These are phyloP conservation scores for Chelon auratus DNA, from an alignment of 2,797 vertebrate species.

Conservation along the genomic window DNA sequence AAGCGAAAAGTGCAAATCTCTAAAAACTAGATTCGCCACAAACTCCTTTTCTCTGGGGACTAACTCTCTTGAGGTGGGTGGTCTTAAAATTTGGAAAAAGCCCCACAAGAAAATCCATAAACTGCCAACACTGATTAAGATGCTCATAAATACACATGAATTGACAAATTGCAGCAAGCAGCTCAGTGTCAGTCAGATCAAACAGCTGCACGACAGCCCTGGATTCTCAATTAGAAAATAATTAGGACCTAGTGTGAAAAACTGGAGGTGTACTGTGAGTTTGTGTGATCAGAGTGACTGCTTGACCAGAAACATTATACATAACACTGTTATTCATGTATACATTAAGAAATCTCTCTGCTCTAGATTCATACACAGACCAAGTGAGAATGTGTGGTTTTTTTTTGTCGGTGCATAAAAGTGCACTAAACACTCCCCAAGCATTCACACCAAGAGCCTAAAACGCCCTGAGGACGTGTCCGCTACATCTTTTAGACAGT, in stretches of 20 bases:
- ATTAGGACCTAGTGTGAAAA: slow-evolving; percentile 51
- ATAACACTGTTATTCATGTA: slow-evolving; percentile 21
- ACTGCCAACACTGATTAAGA: not conserved
- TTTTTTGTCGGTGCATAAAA: too few relatives aligned
- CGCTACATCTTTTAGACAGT: not conserved
- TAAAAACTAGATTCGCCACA: not conserved
- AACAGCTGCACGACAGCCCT: slow-evolving; percentile 35
- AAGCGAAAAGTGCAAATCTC: not conserved
- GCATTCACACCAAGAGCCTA: not conserved
- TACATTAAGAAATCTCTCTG: not conserved
- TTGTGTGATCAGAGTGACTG: slow-evolving; percentile 28
- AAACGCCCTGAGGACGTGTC: not conserved
- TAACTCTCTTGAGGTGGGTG: not conserved
- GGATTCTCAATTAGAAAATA: slow-evolving; percentile 44
- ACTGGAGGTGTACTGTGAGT: slow-evolving; percentile 40
- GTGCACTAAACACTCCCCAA: too few relatives aligned
- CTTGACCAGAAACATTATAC: slow-evolving; percentile 33
- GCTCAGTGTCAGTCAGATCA: slow-evolving; percentile 33
- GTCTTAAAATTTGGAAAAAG: not conserved
- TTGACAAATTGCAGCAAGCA: slow-evolving; percentile 36
- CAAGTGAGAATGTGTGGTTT: too few relatives aligned
- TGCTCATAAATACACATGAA: slow-evolving; percentile 10
- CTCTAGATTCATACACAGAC: too few relatives aligned
- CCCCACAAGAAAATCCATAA: not conserved
- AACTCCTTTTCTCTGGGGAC: not conserved